Evolutionary conservation across 2,888 invertebrate genomes (phyloP).

Genomic region (Lasioglossum vierecki): DNA sequence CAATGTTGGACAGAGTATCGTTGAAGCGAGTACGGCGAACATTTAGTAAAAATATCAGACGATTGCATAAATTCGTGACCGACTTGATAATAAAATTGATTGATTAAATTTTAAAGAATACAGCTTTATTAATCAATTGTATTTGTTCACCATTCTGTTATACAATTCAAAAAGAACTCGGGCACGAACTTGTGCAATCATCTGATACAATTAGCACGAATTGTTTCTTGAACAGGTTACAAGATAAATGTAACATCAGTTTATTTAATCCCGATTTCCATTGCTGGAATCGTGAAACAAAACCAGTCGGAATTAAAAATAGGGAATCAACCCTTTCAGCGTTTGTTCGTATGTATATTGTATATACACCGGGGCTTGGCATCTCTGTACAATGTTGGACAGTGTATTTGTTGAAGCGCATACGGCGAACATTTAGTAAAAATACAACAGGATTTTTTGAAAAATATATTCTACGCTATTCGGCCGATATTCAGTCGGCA

Average conservation of each 20-base stretch:
- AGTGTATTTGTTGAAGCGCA: background rate
- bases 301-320: background rate
- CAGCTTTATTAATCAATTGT: too few species aligned
- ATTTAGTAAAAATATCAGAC: background rate
- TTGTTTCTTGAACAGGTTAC: too few species aligned
- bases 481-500: background rate
- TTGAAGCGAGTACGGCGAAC: background rate
- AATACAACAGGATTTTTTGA: background rate
- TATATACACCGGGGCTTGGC: background rate
- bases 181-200: too few species aligned
- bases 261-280: too few species aligned
- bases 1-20: background rate
- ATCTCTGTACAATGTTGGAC: background rate
- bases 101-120: too few species aligned
- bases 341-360: background rate
- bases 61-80: too few species aligned
- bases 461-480: background rate
- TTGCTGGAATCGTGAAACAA: too few species aligned
- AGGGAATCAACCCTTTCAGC: background rate
- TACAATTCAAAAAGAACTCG: too few species aligned
- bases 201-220: too few species aligned
- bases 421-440: background rate
- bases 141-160: too few species aligned
- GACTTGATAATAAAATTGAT: too few species aligned
- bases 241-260: too few species aligned